Percentiles rank a stretch among this genome's conserved stretches.
Evolutionary conservation across 2,888 invertebrate species (phyloP).

Genomic region (Cephus runcator): DNA sequence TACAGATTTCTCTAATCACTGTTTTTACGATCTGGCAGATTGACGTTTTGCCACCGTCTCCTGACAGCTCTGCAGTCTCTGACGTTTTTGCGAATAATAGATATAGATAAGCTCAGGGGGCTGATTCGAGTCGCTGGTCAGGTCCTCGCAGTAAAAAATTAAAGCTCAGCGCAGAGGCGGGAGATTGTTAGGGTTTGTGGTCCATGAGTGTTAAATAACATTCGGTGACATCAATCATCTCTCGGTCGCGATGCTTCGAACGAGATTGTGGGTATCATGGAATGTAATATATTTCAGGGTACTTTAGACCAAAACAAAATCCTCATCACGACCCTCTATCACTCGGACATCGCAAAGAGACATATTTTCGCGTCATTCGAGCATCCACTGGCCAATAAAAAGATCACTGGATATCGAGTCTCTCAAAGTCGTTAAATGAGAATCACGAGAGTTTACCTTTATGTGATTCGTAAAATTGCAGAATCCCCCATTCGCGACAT

Average conservation of each 20-base stretch:
- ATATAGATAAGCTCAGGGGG: not conserved
- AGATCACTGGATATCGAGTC: not conserved
- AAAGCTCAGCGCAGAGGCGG: not conserved
- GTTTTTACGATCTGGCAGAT: not conserved
- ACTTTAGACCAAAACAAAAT: not conserved
- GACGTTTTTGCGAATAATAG: not conserved
- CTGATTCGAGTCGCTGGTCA: not conserved
- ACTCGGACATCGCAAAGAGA: not conserved
- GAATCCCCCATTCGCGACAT: not conserved
- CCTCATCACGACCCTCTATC: not conserved
- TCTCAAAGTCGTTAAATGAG: not conserved
- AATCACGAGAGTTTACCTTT: not conserved
- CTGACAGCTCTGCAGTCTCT: not conserved
- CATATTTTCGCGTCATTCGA: not conserved
- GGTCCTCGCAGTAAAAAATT: not conserved
- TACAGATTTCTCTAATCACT: not conserved
- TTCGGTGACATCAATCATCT: slow-evolving; percentile 5
- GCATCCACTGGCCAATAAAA: too few species aligned
- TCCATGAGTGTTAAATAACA: slow-evolving; percentile 1
- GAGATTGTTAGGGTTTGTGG: not conserved
- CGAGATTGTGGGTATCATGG: not conserved
- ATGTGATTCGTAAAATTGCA: not conserved
- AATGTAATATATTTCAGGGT: not conserved
- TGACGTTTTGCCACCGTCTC: not conserved
- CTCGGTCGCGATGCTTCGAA: not conserved